Percentiles rank a stretch among this genome's conserved stretches.
Conservation (phyloP, 2,797 vertebrate species). For the Ceyx erithaca region DNA sequence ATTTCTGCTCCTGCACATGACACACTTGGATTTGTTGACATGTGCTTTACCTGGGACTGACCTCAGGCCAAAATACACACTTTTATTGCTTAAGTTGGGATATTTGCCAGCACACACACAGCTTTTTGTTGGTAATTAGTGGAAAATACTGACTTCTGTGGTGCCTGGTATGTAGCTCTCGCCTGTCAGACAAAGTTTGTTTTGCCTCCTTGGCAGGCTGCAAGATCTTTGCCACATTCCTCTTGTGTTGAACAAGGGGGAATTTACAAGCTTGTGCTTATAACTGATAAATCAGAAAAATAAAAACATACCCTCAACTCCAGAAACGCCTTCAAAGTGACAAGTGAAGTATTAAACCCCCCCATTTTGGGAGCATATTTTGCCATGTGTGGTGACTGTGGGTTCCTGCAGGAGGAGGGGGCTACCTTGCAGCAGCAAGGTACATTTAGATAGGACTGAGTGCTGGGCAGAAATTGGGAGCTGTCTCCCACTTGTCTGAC, state of each 20-base stretch:
- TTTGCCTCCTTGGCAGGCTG: neutral
- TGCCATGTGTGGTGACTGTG: fast-evolving
- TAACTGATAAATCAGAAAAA: neutral
- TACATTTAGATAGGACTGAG: neutral
- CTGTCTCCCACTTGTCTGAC: neutral
- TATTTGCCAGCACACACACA: neutral
- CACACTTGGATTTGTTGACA: neutral
- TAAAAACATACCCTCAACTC: neutral
- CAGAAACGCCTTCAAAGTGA: neutral
- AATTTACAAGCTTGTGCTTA: neutral
- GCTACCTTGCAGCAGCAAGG: fast-evolving
- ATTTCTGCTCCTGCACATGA: neutral
- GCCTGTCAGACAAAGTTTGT: neutral
- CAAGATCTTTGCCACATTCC: neutral
- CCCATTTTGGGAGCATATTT: neutral
- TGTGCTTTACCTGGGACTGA: neutral
- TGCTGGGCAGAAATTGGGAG: fast-evolving
- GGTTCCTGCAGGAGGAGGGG: neutral
- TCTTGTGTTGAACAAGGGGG: neutral
- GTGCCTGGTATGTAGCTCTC: neutral
- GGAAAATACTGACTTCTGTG: slow-evolving; percentile 33
- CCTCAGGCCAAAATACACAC: neutral
- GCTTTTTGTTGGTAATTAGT: slow-evolving; percentile 31
- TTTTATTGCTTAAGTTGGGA: neutral
- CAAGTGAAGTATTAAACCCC: neutral